Conservation (phyloP, 2,888 invertebrate species). For the Drosophila anomalipes region DNA sequence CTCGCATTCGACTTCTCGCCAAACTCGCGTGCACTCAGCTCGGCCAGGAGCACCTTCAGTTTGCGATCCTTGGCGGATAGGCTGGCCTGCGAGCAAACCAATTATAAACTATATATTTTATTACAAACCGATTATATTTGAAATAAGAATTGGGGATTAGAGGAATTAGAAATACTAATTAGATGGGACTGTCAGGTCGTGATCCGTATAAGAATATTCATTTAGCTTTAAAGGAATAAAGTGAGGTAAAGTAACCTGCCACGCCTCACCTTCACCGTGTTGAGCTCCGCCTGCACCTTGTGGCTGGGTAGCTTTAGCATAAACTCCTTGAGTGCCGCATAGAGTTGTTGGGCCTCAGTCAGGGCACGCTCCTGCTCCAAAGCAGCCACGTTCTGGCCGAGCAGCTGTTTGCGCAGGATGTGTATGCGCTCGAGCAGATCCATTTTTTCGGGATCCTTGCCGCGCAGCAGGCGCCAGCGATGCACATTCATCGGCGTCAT, state of each 20-base stretch:
- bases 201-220: neutral
- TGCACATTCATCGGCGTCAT: constrained; percentile 97
- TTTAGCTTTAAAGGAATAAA: neutral
- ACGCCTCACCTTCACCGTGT: constrained; percentile 80
- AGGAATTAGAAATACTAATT: neutral
- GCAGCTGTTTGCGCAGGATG: constrained; percentile 86
- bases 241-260: neutral
- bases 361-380: constrained; percentile 82
- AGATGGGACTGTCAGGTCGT: neutral
- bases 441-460: constrained; percentile 93
- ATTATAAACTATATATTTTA: neutral
- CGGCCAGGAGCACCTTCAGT: constrained; percentile 83
- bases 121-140: constrained; percentile 11
- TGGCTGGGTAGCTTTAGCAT: constrained; percentile 84
- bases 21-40: constrained; percentile 78
- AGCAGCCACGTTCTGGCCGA: constrained; percentile 81
- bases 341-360: constrained; percentile 82
- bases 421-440: constrained; percentile 93
- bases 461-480: constrained; percentile 94
- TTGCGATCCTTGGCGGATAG: constrained; percentile 82
- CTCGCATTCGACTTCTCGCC: constrained; percentile 80
- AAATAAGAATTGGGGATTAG: neutral
- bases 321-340: constrained; percentile 83
- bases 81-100: constrained; percentile 65
- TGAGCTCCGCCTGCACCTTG: constrained; percentile 83